Base-by-base conservation (phyloP, 2,797 vertebrate species). In the Menidia menidia region DNA sequence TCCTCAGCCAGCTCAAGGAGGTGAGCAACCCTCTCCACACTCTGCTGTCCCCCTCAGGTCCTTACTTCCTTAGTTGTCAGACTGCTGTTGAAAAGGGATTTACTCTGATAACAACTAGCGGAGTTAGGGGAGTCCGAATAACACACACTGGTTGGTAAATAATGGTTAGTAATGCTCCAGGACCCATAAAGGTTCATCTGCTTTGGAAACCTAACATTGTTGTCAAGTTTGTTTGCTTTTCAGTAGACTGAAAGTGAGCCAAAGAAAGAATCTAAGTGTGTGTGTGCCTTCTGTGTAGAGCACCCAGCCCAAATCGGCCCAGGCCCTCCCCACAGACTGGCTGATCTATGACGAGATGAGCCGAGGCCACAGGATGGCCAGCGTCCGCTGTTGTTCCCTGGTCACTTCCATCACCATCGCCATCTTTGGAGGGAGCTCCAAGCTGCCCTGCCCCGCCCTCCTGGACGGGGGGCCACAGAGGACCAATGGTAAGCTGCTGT, bases 291-390 rank as follows among this genome's bases (percentile, higher is more conserved):
- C 6, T 64, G 10, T 64, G 76, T 86, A 99, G 97, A 95, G 94
- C 71, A 90, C 92, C 45, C 87, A 94, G 75, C 91, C 86, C 64
- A 95, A 95, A 65, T 92, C 93, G 0, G 57, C 94, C 73, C 92
- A 93, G 68, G 90, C 91, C 0, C 88, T 97, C 14, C 97, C 97
- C 68, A 96, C 96, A 41, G 95, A 97, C 81, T 99, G 97, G 98
- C 72, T 99, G 66, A 94, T 98, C 83, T 99, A 97, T 59, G 96
- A 98, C 3, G 97, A 99, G 93, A 98, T 98, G 96, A 96, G 92
- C 0, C 94, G 96, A 81, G 94, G 94, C n/a, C 94, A 97, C 70
- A 90, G 95, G 77, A 95, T 96, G 87, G 96, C 96, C 58, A 98
- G 94, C 62, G 93, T 98, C 50, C 94, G 96, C 45, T 98, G 97